These are phyloP conservation scores for Holotrichia oblita DNA, from an alignment of 1,140 invertebrate species.

Conservation along the genomic window DNA sequence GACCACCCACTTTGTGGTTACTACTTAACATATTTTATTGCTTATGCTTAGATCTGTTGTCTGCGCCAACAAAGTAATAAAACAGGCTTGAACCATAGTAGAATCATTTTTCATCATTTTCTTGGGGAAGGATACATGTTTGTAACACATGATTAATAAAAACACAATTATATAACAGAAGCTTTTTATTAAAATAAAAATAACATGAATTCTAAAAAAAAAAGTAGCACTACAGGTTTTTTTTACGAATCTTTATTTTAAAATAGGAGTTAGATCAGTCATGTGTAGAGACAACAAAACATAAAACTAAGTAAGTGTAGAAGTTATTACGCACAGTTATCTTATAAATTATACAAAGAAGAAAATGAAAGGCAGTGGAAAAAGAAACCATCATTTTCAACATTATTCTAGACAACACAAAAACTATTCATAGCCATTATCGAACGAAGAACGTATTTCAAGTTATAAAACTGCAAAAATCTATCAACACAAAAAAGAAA, in stretches of 20 bases:
- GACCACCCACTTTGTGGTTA: no score
- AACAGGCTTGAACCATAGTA: no score
- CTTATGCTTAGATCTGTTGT: no score
- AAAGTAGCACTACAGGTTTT: background rate
- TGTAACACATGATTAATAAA: no score
- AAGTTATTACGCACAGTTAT: background rate
- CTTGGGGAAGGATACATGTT: no score
- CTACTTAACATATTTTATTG: no score
- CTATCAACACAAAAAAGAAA: no score
- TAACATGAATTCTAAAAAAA: constrained; percentile 3
- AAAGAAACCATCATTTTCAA: no score
- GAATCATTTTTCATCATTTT: no score
- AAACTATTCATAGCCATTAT: constrained; percentile 10
- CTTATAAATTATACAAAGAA: background rate
- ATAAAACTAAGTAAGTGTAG: background rate
- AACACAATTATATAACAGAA: no score
- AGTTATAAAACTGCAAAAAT: background rate
- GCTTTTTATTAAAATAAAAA: constrained; percentile 27
- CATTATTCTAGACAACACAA: background rate
- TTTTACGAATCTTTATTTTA: constrained; percentile 11
- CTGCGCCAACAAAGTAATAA: no score
- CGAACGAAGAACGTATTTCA: background rate
- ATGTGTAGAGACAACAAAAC: background rate
- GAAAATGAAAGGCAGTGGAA: background rate
- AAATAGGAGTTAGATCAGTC: background rate